These are phyloP conservation scores for Acronicta psi DNA, from an alignment of 2,888 invertebrate species.

Conservation along the genomic window DNA sequence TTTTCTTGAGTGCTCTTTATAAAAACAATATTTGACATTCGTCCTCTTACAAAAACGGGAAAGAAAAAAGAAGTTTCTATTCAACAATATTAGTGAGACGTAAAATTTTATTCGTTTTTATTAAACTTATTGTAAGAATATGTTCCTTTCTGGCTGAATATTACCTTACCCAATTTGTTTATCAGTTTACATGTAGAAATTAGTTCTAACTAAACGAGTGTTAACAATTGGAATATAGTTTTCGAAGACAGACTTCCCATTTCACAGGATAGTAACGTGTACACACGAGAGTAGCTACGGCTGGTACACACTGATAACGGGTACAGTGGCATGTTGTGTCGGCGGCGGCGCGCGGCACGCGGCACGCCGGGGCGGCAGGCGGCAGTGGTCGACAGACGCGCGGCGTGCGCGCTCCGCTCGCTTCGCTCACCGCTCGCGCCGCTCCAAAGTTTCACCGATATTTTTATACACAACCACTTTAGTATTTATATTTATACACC, in stretches of 20 bases:
- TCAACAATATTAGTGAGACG: no score
- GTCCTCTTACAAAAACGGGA: no score
- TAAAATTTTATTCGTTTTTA: no score
- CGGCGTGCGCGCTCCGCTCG: constrained; percentile 53
- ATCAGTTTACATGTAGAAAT: no score
- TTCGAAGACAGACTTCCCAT: not conserved
- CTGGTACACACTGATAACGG: constrained; percentile 25
- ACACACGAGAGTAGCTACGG: not conserved
- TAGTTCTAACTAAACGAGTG: no score
- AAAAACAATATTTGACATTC: no score
- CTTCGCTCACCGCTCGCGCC: constrained; percentile 41
- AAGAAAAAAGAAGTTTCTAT: no score
- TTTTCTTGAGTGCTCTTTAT: no score
- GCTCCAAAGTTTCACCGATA: constrained; percentile 54
- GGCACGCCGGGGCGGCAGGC: constrained; percentile 41
- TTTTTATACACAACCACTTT: constrained; percentile 57
- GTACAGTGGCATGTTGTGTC: not conserved
- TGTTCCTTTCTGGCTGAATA: no score
- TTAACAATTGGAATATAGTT: no score
- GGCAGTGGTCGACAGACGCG: constrained; percentile 52
- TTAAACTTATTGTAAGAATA: no score
- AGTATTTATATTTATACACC: constrained; percentile 57
- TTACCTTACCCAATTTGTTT: no score
- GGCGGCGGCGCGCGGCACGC: not conserved
- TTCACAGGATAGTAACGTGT: not conserved